Percentiles rank a stretch among this genome's conserved stretches.
These are phyloP conservation scores for Ptyas mucosa DNA, from an alignment of 2,113 vertebrate genomes.

Conservation along the genomic window DNA sequence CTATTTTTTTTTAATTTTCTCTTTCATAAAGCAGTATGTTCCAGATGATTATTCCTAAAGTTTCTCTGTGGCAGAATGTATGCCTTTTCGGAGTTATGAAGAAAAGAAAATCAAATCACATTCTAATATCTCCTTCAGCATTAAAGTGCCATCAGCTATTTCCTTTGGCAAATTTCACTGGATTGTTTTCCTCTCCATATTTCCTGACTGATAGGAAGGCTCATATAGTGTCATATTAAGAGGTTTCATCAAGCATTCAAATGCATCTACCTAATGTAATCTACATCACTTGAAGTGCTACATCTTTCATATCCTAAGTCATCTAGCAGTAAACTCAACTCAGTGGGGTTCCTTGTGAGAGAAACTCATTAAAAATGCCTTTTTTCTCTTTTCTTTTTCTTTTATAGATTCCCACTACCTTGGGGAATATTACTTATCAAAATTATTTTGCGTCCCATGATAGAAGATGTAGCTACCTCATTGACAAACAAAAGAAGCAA, in stretches of 20 bases:
- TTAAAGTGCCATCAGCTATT: conserved; percentile 9
- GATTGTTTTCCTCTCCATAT: conserved; percentile 32
- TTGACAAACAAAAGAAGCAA: not conserved
- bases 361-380: not conserved
- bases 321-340: conserved; percentile 11
- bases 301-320: not conserved
- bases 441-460: not conserved
- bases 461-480: not conserved
- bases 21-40: not conserved
- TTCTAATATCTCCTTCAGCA: conserved; percentile 11
- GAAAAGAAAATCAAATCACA: conserved; percentile 12
- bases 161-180: conserved; percentile 8
- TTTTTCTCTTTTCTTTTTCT: not conserved
- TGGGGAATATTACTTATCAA: not conserved
- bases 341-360: not conserved
- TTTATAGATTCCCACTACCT: not conserved
- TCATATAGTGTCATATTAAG: not conserved
- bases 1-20: not conserved
- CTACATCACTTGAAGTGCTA: not conserved
- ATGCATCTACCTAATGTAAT: not conserved
- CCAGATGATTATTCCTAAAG: not conserved
- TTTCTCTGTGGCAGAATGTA: not conserved
- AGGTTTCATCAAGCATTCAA: not conserved
- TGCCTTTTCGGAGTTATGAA: not conserved
- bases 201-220: conserved; percentile 15